These are phyloP conservation scores for Phania funesta DNA, from an alignment of 2,888 invertebrate species.

Conservation along the genomic window DNA sequence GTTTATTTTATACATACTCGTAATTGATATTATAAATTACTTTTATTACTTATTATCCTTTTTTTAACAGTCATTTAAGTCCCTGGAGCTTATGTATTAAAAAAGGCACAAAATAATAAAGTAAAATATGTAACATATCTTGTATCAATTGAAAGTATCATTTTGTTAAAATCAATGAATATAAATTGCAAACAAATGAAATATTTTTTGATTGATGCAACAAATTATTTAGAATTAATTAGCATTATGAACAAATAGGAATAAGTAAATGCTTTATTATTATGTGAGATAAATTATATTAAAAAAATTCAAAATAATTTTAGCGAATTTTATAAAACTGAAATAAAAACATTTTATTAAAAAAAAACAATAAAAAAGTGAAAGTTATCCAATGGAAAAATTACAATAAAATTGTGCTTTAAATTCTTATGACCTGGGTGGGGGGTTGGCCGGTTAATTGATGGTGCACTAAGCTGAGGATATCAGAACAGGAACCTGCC, in stretches of 20 bases:
- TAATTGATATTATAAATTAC: constrained; percentile 54
- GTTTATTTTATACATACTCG: constrained; percentile 33
- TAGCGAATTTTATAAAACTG: constrained; percentile 63
- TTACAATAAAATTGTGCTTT: constrained; percentile 20
- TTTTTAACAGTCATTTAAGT: constrained; percentile 24
- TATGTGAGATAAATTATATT: constrained; percentile 34
- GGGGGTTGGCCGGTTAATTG: too few relatives aligned
- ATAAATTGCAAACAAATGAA: neutral
- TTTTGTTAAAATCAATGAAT: constrained; percentile 33
- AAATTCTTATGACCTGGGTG: too few relatives aligned
- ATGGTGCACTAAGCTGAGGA: too few relatives aligned
- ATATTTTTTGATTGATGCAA: constrained; percentile 44
- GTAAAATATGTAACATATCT: constrained; percentile 57
- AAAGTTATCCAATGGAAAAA: constrained; percentile 53
- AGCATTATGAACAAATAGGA: constrained; percentile 34
- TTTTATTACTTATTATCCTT: constrained; percentile 9
- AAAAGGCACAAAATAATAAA: neutral
- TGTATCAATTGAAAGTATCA: constrained; percentile 25
- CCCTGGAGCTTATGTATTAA: neutral
- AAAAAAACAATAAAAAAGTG: constrained; percentile 45
- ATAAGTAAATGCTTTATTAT: constrained; percentile 61
- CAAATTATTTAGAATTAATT: constrained; percentile 58
- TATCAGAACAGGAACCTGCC: too few relatives aligned
- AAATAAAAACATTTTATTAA: constrained; percentile 31
- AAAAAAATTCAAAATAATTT: constrained; percentile 53